Evolutionary conservation across 2,888 invertebrate species (phyloP), one percentile per base, ranked within the genome.

Genomic region (Furcula furcula): DNA sequence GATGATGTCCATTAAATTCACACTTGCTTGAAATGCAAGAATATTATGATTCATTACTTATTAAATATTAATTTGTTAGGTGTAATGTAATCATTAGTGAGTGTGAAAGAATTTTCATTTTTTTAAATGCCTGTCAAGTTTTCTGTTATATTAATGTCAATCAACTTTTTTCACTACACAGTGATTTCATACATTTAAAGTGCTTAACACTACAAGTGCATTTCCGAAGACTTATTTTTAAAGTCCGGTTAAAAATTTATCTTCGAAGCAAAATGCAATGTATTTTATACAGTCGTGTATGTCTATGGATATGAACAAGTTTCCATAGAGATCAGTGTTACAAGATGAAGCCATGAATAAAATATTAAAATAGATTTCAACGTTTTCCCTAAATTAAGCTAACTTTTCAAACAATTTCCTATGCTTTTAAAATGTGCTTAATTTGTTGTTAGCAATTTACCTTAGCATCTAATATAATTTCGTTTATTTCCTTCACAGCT

Each of bases 111-210:
- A 47, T 47, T 42, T 54, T 63, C 61, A 43, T 44, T 44, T 34
- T 45, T 63, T 67, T 54, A 34, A 51, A 51, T 47, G 63, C 68
- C 68, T 67, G 62, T 68, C 40, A 16, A 27, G 36, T 40, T 50
- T 31, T 39, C 30, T 12, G 31, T 30, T 37, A 40, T 21, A 33
- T n/a, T n/a, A n/a, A 7, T 34, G 36, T 45, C 35, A 37, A 48
- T 48, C 18, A 48, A 43, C 22, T 34, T 43, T 47, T 39, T 46
- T 54, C 43, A 46, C 73, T 65, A 69, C 61, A 33, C 41, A 29
- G 75, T 74, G 73, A 62, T 50, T 55, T 57, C 42, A 60, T 55
- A 65, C 65, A 68, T 52, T 49, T 42, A 54, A 46, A 51, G 76
- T 74, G 73, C 68, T 59, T 54, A 47, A 40, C 42, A 46, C 69